Conservation (phyloP, 2,113 vertebrate genomes). For the Platysteira castanea region DNA sequence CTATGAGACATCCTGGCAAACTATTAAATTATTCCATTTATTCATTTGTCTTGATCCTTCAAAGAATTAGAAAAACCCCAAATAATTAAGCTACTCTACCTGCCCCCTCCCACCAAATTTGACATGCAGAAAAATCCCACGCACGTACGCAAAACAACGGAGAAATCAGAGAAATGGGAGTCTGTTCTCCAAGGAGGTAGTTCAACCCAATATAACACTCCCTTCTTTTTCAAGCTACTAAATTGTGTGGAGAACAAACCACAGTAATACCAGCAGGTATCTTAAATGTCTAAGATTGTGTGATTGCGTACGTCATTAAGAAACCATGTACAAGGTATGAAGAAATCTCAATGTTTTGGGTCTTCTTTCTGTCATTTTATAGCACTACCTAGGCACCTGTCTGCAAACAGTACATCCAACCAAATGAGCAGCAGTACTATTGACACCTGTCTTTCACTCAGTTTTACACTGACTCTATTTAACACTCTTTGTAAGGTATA, state of each 20-base stretch:
- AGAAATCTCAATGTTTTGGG: not conserved
- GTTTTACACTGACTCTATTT: not conserved
- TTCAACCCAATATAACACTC: not conserved
- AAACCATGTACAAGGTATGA: not conserved
- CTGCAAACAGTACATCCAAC: not conserved
- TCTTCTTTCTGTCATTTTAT: not conserved
- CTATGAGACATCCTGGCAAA: not conserved
- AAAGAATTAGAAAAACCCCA: not conserved
- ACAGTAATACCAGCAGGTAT: not conserved
- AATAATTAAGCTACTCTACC: not conserved
- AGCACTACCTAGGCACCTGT: not conserved
- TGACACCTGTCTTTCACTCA: not conserved
- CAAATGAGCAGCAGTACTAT: not conserved
- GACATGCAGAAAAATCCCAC: not conserved
- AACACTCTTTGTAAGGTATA: not conserved
- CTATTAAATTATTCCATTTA: not conserved
- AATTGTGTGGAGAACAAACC: not conserved
- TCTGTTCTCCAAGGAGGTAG: not conserved
- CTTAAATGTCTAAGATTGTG: not conserved
- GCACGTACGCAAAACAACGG: not conserved
- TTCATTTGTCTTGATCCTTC: not conserved
- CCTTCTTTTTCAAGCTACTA: not conserved
- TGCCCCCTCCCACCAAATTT: accelerated
- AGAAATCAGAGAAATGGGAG: not conserved
- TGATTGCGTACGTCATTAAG: no score